Evolutionary conservation across 2,888 invertebrate genomes (phyloP), one percentile per base, ranked within the genome.

Genomic region (Margaritifera margaritifera): DNA sequence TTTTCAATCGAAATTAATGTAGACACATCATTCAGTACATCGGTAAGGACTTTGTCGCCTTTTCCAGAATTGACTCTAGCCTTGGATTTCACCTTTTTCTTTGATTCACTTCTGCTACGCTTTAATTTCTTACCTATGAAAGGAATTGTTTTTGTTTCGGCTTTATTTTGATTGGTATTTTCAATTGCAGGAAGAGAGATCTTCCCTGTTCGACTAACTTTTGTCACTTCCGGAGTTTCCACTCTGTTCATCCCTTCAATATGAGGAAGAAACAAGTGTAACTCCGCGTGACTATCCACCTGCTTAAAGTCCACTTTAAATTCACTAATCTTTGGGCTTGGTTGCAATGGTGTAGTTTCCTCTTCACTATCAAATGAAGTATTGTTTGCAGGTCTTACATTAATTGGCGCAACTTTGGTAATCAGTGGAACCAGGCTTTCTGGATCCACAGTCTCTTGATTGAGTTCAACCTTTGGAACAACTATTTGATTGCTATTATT

Each of bases 241-340:
- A 53, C 68, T 57, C 75, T 70, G 69, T 70, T 72, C 60, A 63
- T 66, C 8, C 59, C 58, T 19, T 72, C 74, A 51, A 81, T 81
- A 54, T 79, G 72, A 8, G 81, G 81, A 65, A 81, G 75, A 72
- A 81, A 81, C 25, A 81, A 68, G 64, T 79, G 79, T 25, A 81
- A 67, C 62, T 78, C 77, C 1, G 79, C 76, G 68, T 81, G 79
- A 24, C 77, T 72, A 60, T 79, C 78, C n/a, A 67, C 59, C 24
- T 71, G 70, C 55, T 78, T 79, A 65, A 81, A 81, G 59, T 81
- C 80, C 15, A 79, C 77, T 61, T 79, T 80, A 54, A 79, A 74
- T 51, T 76, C 69, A 27, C 63, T n/a, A 19, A 27, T 18, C 20
- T 19, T 31, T 19, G 62, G 27, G 6, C 60, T 22, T 11, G 58